Evolutionary conservation across 2,797 vertebrate genomes (phyloP).

Genomic region (Spinus olivaceus): DNA sequence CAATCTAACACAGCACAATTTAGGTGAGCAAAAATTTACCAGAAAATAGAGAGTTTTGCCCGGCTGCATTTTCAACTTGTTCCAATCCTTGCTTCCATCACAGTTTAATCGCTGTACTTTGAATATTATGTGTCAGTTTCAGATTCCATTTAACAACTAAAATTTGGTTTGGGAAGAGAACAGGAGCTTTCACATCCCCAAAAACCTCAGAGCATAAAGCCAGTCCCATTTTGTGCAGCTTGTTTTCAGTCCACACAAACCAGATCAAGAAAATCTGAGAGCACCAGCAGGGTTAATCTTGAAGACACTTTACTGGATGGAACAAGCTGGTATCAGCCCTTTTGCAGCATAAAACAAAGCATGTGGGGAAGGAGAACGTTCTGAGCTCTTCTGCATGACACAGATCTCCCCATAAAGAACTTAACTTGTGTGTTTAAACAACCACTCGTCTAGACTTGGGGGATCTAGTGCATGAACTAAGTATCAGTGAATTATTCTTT

Average conservation of each 20-base stretch:
- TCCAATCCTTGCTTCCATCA: neutral
- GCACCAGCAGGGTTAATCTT: neutral
- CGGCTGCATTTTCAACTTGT: neutral
- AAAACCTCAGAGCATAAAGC: neutral
- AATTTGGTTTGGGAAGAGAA: neutral
- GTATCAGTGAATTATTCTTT: neutral
- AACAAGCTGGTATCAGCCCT: neutral
- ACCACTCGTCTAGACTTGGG: neutral
- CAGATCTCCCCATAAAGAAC: neutral
- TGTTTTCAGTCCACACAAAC: neutral
- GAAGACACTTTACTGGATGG: neutral
- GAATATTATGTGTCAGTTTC: neutral
- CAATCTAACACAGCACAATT: neutral
- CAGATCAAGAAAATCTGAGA: neutral
- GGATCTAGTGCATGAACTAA: neutral
- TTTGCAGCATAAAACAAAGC: neutral
- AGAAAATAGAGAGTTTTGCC: neutral
- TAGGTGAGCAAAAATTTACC: neutral
- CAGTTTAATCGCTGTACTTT: neutral
- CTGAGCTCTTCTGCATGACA: neutral
- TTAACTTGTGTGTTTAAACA: neutral
- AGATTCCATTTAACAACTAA: neutral
- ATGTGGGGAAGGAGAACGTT: neutral
- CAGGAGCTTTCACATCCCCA: neutral
- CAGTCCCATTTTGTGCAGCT: neutral